Evolutionary conservation across 2,113 vertebrate species (phyloP).

Genomic region (Atlantisia rogersi): DNA sequence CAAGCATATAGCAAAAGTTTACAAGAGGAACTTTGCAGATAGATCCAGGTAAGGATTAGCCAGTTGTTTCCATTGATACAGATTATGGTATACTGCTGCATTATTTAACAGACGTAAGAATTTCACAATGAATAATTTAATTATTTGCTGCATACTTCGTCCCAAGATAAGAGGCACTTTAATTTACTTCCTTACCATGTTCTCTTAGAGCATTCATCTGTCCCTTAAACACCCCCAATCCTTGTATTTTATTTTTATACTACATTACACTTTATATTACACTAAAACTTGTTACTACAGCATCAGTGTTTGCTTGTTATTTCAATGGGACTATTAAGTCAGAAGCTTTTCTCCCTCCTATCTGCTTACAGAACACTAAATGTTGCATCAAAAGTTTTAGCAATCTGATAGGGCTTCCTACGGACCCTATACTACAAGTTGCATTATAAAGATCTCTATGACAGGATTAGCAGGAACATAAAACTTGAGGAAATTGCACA

Average conservation of each 20-base stretch:
- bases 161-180: background rate
- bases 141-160: background rate
- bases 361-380: background rate
- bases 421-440: no score
- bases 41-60: background rate
- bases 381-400: background rate
- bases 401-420: background rate
- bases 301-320: background rate
- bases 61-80: background rate
- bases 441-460: background rate
- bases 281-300: background rate
- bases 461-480: background rate
- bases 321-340: background rate
- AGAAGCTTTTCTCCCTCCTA: background rate
- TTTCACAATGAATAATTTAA: conserved; percentile 9
- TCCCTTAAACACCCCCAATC: background rate
- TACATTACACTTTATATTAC: background rate
- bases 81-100: background rate
- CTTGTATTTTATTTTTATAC: background rate
- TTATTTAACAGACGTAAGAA: background rate
- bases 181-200: background rate
- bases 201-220: background rate
- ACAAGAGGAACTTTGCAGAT: background rate
- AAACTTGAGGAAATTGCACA: background rate
- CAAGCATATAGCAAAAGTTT: background rate